Base-by-base conservation (phyloP, 2,888 invertebrate genomes). In the Heteromurus nitidus region DNA sequence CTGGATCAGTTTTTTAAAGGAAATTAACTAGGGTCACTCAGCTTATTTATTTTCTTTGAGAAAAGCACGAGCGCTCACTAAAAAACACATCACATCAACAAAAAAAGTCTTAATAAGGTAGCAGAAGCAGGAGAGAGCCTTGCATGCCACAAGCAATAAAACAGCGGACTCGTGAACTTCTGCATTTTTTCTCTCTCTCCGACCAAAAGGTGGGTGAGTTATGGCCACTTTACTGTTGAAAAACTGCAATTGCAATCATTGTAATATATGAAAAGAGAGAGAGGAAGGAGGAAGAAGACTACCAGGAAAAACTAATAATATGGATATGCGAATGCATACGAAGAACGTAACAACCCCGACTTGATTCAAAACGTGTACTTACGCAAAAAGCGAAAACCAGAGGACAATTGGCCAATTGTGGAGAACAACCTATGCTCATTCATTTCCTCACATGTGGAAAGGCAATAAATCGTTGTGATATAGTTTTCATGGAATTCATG, bases 361-460 rank as follows among this genome's bases (percentile, higher is more conserved):
- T n/a, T n/a, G n/a, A n/a, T n/a, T n/a, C n/a, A n/a, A n/a, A n/a
- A n/a, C n/a, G n/a, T n/a, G n/a, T n/a, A n/a, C n/a, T n/a, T n/a
- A n/a, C n/a, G n/a, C n/a, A n/a, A n/a, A n/a, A n/a, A n/a, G n/a
- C n/a, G n/a, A n/a, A n/a, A n/a, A n/a, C n/a, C n/a, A n/a, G n/a
- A n/a, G n/a, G n/a, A n/a, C n/a, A n/a, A n/a, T n/a, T n/a, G n/a
- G n/a, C n/a, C n/a, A n/a, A n/a, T n/a, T n/a, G n/a, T n/a, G n/a
- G n/a, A n/a, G n/a, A n/a, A n/a, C n/a, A n/a, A n/a, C n/a, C n/a
- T 16, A 53, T 31, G 18, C 28, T 60, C 60, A 31, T 68, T 76
- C 42, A 75, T 75, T 76, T 76, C 50, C 68, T 77, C 70, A 77
- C 77, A 77, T 77, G 77, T 77, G 77, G 60, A 77, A 77, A 77